phyloP scores from a whole-genome alignment of 2,888 invertebrate species.

The Sphaerophoria rueppellii region DNA sequence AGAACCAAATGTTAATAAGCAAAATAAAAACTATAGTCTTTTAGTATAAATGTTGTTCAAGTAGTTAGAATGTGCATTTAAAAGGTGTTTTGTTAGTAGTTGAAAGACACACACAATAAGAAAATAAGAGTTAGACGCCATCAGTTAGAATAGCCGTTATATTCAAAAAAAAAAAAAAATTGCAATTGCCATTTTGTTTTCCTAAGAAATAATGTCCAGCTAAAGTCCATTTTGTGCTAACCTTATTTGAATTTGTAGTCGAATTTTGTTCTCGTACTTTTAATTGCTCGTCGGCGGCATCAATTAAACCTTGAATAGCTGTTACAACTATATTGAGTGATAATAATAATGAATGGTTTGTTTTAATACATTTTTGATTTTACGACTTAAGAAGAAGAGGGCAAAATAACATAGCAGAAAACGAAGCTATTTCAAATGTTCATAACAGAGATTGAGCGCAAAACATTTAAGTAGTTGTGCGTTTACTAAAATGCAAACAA shows the following conservation, averaged over 20 bases:
- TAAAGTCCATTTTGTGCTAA: slow-evolving; percentile 76
- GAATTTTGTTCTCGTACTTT: slow-evolving; percentile 81
- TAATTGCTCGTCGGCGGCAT: slow-evolving; percentile 83
- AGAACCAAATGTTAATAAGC: slow-evolving; percentile 24
- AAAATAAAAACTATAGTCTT: slow-evolving; percentile 17
- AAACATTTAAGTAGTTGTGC: slow-evolving; percentile 54
- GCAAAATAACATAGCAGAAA: slow-evolving; percentile 51
- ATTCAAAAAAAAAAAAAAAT: slow-evolving; percentile 42
- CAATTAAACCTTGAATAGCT: slow-evolving; percentile 83
- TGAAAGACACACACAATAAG: slow-evolving; percentile 45
- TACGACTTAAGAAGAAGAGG: slow-evolving; percentile 32
- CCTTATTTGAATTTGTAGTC: slow-evolving; percentile 81
- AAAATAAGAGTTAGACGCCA: slow-evolving; percentile 25
- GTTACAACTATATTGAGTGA: slow-evolving; percentile 80
- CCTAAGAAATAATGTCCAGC: not conserved
- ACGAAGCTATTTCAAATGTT: slow-evolving; percentile 46
- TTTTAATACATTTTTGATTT: slow-evolving; percentile 1
- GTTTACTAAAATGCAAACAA: slow-evolving; percentile 48
- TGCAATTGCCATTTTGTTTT: slow-evolving; percentile 43
- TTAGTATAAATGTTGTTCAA: slow-evolving; percentile 32
- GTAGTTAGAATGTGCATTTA: slow-evolving; percentile 43
- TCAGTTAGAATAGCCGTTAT: slow-evolving; percentile 50
- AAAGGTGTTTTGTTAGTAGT: slow-evolving; percentile 22
- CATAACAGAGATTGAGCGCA: slow-evolving; percentile 52
- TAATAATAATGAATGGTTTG: slow-evolving; percentile 61